Conservation (phyloP, 2,797 vertebrate genomes). For the Psittacula derbiana region DNA sequence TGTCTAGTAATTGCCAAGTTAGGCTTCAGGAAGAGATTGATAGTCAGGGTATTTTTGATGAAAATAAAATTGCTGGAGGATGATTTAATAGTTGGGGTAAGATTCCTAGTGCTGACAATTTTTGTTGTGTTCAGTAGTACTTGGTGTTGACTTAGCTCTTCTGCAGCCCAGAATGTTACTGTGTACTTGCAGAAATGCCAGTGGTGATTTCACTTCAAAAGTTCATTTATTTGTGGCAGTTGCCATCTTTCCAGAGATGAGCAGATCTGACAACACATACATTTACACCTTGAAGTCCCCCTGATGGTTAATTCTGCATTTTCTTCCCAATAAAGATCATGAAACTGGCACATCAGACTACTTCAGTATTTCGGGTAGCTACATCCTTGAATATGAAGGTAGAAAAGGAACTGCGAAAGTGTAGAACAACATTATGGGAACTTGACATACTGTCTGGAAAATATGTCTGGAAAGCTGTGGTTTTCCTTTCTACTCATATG, state of each 20-base stretch:
- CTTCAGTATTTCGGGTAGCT: neutral
- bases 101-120: neutral
- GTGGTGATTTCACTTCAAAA: neutral
- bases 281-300: fast-evolving
- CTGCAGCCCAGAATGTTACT: neutral
- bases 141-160: neutral
- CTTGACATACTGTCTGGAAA: slow-evolving; percentile 46
- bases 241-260: neutral
- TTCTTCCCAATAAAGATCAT: neutral
- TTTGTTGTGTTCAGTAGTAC: neutral
- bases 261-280: neutral
- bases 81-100: neutral
- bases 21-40: neutral
- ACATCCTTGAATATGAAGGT: neutral
- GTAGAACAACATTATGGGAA: slow-evolving; percentile 15
- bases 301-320: neutral
- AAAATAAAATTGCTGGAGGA: neutral
- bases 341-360: neutral
- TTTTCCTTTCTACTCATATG: slow-evolving; percentile 32
- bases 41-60: neutral
- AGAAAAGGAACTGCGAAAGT: neutral
- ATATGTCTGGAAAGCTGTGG: slow-evolving; percentile 26
- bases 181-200: neutral
- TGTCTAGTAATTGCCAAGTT: neutral
- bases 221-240: neutral